Evolutionary conservation across 1,140 invertebrate genomes (phyloP).

Genomic region (Delia radicum): DNA sequence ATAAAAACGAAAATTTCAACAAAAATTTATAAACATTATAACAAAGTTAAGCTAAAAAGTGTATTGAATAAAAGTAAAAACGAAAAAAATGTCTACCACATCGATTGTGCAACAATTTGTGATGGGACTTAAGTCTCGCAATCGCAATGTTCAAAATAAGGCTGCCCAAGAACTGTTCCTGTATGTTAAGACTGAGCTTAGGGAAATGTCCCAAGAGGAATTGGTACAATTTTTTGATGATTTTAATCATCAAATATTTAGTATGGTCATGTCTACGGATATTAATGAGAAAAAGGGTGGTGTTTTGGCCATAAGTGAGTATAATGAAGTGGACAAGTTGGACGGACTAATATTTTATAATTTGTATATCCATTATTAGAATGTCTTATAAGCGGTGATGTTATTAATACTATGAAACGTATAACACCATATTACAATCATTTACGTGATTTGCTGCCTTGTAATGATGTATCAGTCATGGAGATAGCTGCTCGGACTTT

Average conservation of each 20-base stretch:
- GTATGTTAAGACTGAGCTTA: constrained; percentile 88
- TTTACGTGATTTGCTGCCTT: constrained; percentile 84
- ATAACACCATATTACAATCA: constrained; percentile 93
- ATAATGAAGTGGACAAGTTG: neutral
- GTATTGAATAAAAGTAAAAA: no score
- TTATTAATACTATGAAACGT: constrained; percentile 85
- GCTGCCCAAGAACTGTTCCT: constrained; percentile 84
- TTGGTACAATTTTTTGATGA: constrained; percentile 89
- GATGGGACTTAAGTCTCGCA: constrained; percentile 81
- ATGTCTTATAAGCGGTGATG: constrained; percentile 88
- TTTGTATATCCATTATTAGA: constrained; percentile 59
- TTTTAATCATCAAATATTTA: constrained; percentile 93
- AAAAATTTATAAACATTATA: neutral
- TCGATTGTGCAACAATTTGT: constrained; percentile 77
- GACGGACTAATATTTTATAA: neutral
- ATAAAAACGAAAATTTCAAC: neutral
- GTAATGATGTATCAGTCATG: constrained; percentile 89
- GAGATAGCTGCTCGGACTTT: constrained; percentile 94
- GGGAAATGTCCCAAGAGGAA: constrained; percentile 90
- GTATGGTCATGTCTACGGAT: constrained; percentile 92
- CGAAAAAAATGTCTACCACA: constrained; percentile 35
- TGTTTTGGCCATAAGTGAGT: constrained; percentile 86
- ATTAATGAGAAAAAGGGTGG: constrained; percentile 94
- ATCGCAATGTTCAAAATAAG: constrained; percentile 80
- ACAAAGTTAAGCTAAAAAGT: no score